Evolutionary conservation across 1,140 invertebrate genomes (phyloP).

Genomic region (Drosophila guanche): DNA sequence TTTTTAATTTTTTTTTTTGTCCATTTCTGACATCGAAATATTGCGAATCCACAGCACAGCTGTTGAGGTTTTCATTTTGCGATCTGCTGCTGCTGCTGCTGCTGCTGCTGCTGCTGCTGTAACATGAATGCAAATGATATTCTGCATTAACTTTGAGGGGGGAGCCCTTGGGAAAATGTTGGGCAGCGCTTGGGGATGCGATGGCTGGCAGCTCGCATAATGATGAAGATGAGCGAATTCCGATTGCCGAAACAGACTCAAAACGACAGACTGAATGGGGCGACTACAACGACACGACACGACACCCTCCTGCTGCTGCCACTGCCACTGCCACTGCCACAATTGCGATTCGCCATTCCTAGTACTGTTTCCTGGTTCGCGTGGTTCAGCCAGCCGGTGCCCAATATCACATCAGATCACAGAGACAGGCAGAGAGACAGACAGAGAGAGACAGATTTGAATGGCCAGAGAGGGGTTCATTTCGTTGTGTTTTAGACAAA

Average conservation of each 20-base stretch:
- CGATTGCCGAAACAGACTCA: conserved; percentile 37
- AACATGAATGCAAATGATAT: conserved; percentile 63
- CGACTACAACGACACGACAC: conserved; percentile 15
- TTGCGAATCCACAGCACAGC: conserved; percentile 62
- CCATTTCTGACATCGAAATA: conserved; percentile 65
- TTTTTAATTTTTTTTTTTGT: conserved; percentile 10
- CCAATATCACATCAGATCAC: conserved; percentile 34
- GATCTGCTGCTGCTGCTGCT: conserved; percentile 14
- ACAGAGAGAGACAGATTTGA: not conserved
- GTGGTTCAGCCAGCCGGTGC: conserved; percentile 1
- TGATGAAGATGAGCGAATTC: conserved; percentile 58
- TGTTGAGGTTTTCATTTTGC: conserved; percentile 48
- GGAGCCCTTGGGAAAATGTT: conserved; percentile 11
- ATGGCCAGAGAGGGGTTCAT: conserved; percentile 3
- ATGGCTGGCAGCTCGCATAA: no score
- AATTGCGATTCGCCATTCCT: no score
- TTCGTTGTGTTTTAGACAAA: conserved; percentile 54
- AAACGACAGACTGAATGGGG: conserved; percentile 8
- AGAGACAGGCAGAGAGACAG: not conserved
- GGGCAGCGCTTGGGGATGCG: no score
- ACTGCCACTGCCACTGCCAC: conserved; percentile 6
- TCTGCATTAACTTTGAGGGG: conserved; percentile 65
- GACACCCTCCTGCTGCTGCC: no score
- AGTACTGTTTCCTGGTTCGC: no score
- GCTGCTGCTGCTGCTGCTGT: conserved; percentile 9